Conservation (phyloP, 1,140 invertebrate species). For the Andrena cerasifolii region DNA sequence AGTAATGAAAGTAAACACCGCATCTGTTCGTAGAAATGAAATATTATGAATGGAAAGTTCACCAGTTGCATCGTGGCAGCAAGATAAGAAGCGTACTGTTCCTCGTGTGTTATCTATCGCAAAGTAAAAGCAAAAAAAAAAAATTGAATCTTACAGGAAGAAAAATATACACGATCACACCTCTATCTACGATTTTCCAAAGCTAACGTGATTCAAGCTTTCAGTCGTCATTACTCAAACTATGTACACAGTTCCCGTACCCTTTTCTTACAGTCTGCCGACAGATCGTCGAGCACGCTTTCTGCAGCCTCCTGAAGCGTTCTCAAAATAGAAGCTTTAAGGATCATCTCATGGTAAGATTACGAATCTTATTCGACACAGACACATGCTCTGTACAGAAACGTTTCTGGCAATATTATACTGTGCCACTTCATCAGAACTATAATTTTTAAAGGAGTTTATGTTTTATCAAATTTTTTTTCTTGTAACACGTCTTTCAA, state of each 20-base stretch:
- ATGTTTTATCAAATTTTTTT: no score
- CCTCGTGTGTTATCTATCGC: background rate
- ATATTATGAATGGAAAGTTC: background rate
- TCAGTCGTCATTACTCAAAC: background rate
- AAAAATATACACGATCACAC: background rate
- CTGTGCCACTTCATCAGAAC: no score
- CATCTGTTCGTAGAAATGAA: background rate
- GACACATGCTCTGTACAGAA: background rate
- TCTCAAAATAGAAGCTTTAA: constrained; percentile 52
- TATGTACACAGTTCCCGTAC: background rate
- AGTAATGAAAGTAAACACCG: background rate
- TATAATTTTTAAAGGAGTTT: no score
- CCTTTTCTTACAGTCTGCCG: background rate
- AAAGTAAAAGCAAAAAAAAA: background rate
- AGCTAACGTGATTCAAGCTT: background rate
- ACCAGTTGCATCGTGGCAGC: background rate
- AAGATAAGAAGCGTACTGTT: background rate
- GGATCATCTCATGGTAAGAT: constrained; percentile 23
- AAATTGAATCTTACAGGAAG: background rate
- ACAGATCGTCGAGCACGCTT: background rate
- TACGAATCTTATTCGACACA: background rate
- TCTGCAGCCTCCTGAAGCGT: constrained; percentile 54
- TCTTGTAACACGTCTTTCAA: no score
- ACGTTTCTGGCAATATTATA: no score
- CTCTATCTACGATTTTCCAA: background rate